These are phyloP conservation scores for Micronycteris hirsuta DNA, from an alignment of 2,113 vertebrate species.

Conservation along the genomic window DNA sequence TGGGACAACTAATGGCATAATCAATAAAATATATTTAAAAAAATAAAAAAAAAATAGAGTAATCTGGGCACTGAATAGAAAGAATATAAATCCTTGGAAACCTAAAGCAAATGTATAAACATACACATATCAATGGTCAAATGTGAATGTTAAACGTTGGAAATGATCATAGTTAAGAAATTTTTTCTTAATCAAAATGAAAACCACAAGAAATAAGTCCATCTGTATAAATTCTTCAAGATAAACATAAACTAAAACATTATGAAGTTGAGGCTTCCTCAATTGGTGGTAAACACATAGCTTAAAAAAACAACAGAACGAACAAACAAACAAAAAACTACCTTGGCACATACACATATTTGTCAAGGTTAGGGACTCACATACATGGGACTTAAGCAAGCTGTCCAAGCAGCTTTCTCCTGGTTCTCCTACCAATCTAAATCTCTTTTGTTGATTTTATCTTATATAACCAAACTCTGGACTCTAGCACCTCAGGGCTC, in stretches of 20 bases:
- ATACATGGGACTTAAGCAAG: background rate
- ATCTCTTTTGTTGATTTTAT: background rate
- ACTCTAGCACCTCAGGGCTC: background rate
- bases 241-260: background rate
- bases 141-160: background rate
- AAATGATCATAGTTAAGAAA: background rate
- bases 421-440: background rate
- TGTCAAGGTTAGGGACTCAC: background rate
- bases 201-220: background rate
- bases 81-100: background rate
- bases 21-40: too few species aligned
- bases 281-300: background rate
- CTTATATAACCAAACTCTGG: background rate
- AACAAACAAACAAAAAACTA: background rate
- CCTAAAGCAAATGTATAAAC: background rate
- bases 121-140: background rate
- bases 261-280: background rate
- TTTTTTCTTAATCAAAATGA: conserved; percentile 17
- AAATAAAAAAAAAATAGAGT: background rate
- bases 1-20: too few species aligned
- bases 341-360: background rate
- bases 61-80: background rate
- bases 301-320: background rate
- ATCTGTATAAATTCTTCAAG: background rate
- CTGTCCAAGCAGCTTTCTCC: background rate